Base-by-base conservation (phyloP, 2,113 vertebrate genomes). In the Megaceryle maxima region DNA sequence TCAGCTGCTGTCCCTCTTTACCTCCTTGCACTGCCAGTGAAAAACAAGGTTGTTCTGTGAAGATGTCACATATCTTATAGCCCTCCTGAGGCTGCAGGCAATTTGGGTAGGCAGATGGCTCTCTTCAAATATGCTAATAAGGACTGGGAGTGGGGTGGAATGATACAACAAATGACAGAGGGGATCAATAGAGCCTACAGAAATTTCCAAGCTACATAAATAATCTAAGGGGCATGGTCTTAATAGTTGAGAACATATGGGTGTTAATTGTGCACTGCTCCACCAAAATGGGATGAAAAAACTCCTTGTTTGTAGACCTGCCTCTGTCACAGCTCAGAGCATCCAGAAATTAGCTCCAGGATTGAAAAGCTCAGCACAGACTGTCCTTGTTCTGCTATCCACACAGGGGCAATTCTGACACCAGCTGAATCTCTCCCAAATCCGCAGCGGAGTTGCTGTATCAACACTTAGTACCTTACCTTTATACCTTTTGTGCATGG, bases 81-180 rank as follows among this genome's bases (percentile, higher is more conserved):
- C 35, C 50, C 70, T 78, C 85, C 72, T n/a, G 92, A 85, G 74
- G 57, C 43, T 90, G 64, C 24, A 44, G 51, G 31, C 63, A 79
- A 62, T 80, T 85, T 57, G 29, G 26, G 29, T 48, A 59, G 74
- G 62, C 96, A 97, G 94, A 93, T 90, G 92, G 84, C 22, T 53
- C 57, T 66, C 83, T 43, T 76, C 62, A 87, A 92, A 59, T 24
- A 53, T 11, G 57, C 33, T 60, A 92, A 43, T 69, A 83, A 75
- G 21, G 43, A 51, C 43, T 29, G 18, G 46, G 63, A 84, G 29
- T 3, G 7, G 63, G 20, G 75, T 88, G 41, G 35, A 85, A 85
- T 57, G 29, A 76, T 26, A 72, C 26, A 90, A 60, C 39, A 79
- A 86, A 84, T 26, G 69, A 68, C 1, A 6, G 41, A 90, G 51